Percentiles rank a stretch among this genome's conserved stretches.
Conservation (phyloP, 2,888 invertebrate species). For the Cheilosia vernalis region DNA sequence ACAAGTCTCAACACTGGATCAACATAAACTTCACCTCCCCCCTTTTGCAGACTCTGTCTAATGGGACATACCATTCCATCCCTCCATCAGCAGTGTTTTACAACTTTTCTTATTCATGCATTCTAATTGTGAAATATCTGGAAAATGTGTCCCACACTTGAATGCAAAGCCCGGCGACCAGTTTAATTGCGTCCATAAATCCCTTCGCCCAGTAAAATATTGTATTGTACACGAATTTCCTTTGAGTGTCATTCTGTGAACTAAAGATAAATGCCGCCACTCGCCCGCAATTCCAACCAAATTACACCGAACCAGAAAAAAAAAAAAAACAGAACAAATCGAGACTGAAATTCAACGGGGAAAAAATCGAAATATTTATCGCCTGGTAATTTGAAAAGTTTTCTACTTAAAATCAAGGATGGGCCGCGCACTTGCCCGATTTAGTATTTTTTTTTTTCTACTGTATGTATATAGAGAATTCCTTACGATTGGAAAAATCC, state of each 20-base stretch:
- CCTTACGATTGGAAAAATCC: slow-evolving; percentile 76
- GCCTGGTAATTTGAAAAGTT: slow-evolving; percentile 75
- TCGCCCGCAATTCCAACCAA: slow-evolving; percentile 28
- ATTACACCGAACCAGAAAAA: slow-evolving; percentile 26
- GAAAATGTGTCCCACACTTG: slow-evolving; percentile 24
- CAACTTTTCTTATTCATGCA: slow-evolving; percentile 43
- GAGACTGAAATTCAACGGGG: slow-evolving; percentile 11
- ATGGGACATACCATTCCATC: neutral
- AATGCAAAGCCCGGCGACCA: slow-evolving; percentile 28
- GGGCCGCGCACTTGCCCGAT: slow-evolving; percentile 25
- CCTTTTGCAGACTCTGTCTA: neutral
- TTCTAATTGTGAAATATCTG: slow-evolving; percentile 61
- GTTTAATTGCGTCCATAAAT: slow-evolving; percentile 62
- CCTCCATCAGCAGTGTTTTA: neutral
- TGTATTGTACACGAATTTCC: slow-evolving; percentile 36
- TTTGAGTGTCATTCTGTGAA: slow-evolving; percentile 25
- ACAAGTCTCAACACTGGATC: too few species aligned
- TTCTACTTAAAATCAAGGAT: slow-evolving; percentile 70
- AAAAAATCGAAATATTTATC: slow-evolving; percentile 68
- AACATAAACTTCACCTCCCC: neutral
- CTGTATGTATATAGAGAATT: slow-evolving; percentile 17
- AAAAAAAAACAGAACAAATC: slow-evolving; percentile 13
- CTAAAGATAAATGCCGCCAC: slow-evolving; percentile 37
- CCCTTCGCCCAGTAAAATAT: slow-evolving; percentile 36
- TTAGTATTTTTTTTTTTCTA: slow-evolving; percentile 1